Evolutionary conservation across 2,797 vertebrate species (phyloP).

Genomic region (Molothrus aeneus): DNA sequence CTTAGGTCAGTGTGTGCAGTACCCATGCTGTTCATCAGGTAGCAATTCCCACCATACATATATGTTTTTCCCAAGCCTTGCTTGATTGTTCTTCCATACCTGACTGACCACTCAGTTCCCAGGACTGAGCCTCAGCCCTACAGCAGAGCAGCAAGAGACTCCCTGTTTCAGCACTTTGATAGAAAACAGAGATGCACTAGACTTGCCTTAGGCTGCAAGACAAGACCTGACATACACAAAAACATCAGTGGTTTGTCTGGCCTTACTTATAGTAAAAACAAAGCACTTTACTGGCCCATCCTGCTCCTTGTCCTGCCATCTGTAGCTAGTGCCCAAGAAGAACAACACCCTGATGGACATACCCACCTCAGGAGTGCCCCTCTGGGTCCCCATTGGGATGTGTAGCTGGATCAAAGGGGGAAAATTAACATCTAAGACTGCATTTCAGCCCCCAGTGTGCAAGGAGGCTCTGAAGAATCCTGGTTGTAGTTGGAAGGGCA

Average conservation of each 20-base stretch:
- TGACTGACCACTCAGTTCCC: background rate
- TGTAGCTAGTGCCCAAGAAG: background rate
- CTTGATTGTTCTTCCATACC: background rate
- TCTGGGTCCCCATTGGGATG: background rate
- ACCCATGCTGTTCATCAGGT: background rate
- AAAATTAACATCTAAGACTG: background rate
- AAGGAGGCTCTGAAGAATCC: background rate
- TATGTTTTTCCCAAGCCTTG: fast-evolving
- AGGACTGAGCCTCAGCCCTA: background rate
- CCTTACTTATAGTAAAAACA: background rate
- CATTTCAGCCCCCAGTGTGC: background rate
- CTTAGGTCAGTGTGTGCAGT: background rate
- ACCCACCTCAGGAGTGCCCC: background rate
- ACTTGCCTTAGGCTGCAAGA: background rate
- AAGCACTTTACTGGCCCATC: background rate
- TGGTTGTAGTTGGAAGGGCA: background rate
- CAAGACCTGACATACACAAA: background rate
- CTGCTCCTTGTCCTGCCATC: background rate
- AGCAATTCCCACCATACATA: background rate
- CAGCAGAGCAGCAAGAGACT: background rate
- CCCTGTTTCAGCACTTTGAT: background rate
- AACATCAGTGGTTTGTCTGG: background rate
- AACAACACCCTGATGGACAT: background rate
- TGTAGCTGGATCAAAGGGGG: background rate
- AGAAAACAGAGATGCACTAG: background rate